Evolutionary conservation across 2,888 invertebrate genomes (phyloP).

Genomic region (Dromius quadrimaculatus): DNA sequence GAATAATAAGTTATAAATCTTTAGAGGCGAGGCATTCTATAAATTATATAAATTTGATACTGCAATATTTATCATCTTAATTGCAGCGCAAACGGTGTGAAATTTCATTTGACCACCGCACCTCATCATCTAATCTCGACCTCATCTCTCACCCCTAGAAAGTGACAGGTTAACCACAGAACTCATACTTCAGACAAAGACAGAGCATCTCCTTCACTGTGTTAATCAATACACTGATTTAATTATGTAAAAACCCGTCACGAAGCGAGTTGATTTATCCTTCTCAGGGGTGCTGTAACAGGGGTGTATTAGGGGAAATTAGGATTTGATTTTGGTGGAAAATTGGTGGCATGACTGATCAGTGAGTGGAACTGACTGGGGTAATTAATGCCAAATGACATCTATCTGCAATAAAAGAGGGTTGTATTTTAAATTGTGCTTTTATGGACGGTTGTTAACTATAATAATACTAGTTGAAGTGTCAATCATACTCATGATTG

Average conservation of each 20-base stretch:
- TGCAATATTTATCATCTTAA: constrained; percentile 36
- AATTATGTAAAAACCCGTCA: constrained; percentile 48
- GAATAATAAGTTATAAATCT: too few species aligned
- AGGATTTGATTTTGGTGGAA: constrained; percentile 29
- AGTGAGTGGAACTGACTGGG: too few species aligned
- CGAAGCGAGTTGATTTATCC: constrained; percentile 33
- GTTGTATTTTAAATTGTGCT: background rate
- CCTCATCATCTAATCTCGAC: background rate
- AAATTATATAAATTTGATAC: background rate
- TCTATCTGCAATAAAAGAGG: background rate
- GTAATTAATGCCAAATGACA: background rate
- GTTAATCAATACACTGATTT: constrained; percentile 48
- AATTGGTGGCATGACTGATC: constrained; percentile 19
- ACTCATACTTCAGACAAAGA: background rate
- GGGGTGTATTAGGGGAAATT: constrained; percentile 4
- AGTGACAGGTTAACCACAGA: background rate
- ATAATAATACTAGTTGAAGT: too few species aligned
- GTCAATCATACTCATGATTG: too few species aligned
- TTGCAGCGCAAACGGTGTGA: constrained; percentile 41
- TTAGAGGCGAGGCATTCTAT: background rate
- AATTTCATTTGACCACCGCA: constrained; percentile 36
- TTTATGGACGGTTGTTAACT: too few species aligned
- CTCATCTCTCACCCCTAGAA: background rate
- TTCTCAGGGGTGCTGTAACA: background rate
- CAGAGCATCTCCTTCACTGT: background rate